Conservation (phyloP, 1,140 invertebrate species). For the Neodiprion fabricii region DNA sequence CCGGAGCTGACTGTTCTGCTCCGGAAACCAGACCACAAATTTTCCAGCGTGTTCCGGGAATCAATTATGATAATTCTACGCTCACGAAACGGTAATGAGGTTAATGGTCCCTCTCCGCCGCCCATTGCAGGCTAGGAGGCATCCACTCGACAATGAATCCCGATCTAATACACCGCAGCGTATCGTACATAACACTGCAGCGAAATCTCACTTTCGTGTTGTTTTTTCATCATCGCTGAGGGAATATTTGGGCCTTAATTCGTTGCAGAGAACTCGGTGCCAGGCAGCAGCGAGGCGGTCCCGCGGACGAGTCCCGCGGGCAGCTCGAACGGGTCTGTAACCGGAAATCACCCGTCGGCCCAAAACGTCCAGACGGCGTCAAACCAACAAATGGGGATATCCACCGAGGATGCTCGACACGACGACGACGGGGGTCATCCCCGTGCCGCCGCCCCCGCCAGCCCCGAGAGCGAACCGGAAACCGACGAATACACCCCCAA, state of each 20-base stretch:
- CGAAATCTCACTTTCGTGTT: no score
- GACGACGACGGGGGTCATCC: constrained; percentile 53
- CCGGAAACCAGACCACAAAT: constrained; percentile 39
- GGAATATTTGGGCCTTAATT: not conserved
- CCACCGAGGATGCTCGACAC: constrained; percentile 49
- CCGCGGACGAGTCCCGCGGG: constrained; percentile 56
- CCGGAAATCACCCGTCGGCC: constrained; percentile 21
- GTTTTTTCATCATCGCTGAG: no score
- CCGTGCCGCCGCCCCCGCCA: constrained; percentile 58
- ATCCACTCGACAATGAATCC: no score
- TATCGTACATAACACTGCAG: no score
- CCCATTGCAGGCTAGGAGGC: not conserved
- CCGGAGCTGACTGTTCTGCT: not conserved
- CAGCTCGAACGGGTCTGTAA: constrained; percentile 47
- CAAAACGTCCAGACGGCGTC: constrained; percentile 24
- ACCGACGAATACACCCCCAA: constrained; percentile 85
- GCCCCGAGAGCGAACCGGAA: constrained; percentile 76
- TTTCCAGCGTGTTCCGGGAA: constrained; percentile 29
- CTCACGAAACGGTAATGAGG: constrained; percentile 5
- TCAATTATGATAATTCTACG: constrained; percentile 15
- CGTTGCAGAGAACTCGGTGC: constrained; percentile 41
- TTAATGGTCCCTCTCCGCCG: not conserved
- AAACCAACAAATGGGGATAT: constrained; percentile 53
- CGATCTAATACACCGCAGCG: no score
- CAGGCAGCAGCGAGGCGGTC: constrained; percentile 47